Percentiles rank a stretch among this genome's conserved stretches.
Evolutionary conservation across 2,888 invertebrate genomes (phyloP).

Genomic region (Hydroisotoma schaefferi): DNA sequence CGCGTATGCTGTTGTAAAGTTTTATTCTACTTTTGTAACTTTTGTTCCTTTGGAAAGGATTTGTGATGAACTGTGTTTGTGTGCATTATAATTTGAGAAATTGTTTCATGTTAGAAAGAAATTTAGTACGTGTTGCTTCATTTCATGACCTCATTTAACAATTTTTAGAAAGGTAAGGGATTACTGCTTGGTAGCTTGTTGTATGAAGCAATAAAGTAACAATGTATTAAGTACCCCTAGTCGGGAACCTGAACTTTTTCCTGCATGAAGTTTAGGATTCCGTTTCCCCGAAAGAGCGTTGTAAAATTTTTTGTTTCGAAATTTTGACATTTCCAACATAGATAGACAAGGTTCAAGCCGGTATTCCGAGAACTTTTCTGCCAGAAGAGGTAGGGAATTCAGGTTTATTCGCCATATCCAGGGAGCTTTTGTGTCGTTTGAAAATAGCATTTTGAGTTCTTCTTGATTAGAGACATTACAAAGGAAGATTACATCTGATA

Average conservation of each 20-base stretch:
- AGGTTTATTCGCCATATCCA: not conserved
- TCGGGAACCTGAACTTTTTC: no score
- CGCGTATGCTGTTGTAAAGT: no score
- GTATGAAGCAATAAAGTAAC: no score
- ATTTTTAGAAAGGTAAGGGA: no score
- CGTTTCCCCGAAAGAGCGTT: not conserved
- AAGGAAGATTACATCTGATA: not conserved
- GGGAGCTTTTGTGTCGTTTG: not conserved
- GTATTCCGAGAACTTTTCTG: not conserved
- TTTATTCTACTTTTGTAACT: no score
- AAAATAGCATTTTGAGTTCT: not conserved
- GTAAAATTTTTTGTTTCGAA: not conserved
- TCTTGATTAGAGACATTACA: not conserved
- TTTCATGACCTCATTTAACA: not conserved
- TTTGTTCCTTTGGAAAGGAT: no score
- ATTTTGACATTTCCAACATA: not conserved
- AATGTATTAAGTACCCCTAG: not conserved
- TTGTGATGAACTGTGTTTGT: not conserved
- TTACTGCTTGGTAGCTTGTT: no score
- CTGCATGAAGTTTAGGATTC: not conserved
- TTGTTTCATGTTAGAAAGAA: slow-evolving; percentile 1
- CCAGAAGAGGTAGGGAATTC: not conserved
- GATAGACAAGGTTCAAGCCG: not conserved
- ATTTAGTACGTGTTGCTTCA: no score
- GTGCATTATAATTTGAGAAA: not conserved